Base-by-base conservation (phyloP, 2,888 invertebrate species). In the Nymphalis c-album region DNA sequence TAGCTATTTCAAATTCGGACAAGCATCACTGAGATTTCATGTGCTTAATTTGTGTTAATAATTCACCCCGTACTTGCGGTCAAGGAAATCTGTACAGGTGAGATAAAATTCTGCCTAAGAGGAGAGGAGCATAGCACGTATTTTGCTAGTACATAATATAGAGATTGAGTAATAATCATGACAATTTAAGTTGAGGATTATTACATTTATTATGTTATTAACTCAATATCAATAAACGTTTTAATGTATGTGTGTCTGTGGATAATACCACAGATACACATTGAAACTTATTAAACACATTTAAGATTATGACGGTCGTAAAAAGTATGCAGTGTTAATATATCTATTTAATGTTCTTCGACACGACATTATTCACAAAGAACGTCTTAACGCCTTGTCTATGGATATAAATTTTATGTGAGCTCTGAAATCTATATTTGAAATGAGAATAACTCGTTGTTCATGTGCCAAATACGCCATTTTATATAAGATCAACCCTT, bases 401-500 rank as follows among this genome's bases (percentile, higher is more conserved):
- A 55, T 69, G 65, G 68, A 65, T 68, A 65, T 61, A 46, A 70
- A 66, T 64, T 63, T 63, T 60, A 65, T 64, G 63, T 57, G 45
- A 51, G 45, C 35, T 7, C 55, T 16, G 45, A 61, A 26, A 55
- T 59, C 16, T 58, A 17, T 60, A 63, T 70, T 70, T 61, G 35
- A 51, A 63, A 65, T 68, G 45, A 53, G 60, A 63, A 50, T 45
- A 45, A 35, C 61, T 64, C 53, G 63, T 71, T 78, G 75, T 76
- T 71, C 55, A 51, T 58, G 57, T 35, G 69, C 67, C 67, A 71
- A 71, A 74, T 71, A 71, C 67, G 65, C 64, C 63, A 75, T 77
- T 75, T 75, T 72, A 72, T 72, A 74, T 50, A 73, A 74, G 63
- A 62, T 61, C 63, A 72, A 71, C 76, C 74, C 72, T 76, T 73